Evolutionary conservation across 2,113 vertebrate genomes (phyloP), one percentile per base, ranked within the genome.

Genomic region (Lipophrys pholis): DNA sequence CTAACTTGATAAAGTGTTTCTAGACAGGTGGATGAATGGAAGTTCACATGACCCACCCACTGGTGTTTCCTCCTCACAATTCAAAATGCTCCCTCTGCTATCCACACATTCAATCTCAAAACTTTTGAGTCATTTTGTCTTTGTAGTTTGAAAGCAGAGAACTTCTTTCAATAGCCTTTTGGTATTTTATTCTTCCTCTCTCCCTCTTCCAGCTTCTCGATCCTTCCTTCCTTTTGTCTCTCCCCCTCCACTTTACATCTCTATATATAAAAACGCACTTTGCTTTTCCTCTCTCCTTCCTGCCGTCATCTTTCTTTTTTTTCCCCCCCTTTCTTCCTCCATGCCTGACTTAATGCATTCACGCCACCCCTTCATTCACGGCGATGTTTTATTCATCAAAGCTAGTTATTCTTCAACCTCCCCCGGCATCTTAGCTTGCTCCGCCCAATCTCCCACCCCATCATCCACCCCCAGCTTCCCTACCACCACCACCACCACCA

Each of bases 381-480:
- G 17, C 0, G 65, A 95, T 95, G 91, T 94, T 94, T 94, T 93
- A 94, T 95, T 94, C 93, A 95, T 94, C 93, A 95, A 94, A 94
- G 93, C 80, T 66, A 55, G 73, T 52, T 30, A 70, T 81, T 88
- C 83, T 67, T 81, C 80, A 83, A 66, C 82, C 79, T 60, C 87
- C 93, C 74, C 72, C 64, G 78, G 91, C 91, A 81, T 86, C 86
- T 85, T 82, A 75, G 80, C 81, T 87, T 11, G 73, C 84, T 79
- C 81, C 88, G 42, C 88, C 88, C 80, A 35, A n/a, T 54, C 53
- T 12, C 73, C 78, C 61, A 66, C 73, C 67, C 77, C 8, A n/a
- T n/a, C n/a, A n/a, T n/a, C n/a, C n/a, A n/a, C 21, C 21, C 21
- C 21, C 21, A 30, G 2, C 4, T 30, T 30, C 21, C 2, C 21